Conservation (phyloP, 2,113 vertebrate genomes). For the Sapayoa aenigma region DNA sequence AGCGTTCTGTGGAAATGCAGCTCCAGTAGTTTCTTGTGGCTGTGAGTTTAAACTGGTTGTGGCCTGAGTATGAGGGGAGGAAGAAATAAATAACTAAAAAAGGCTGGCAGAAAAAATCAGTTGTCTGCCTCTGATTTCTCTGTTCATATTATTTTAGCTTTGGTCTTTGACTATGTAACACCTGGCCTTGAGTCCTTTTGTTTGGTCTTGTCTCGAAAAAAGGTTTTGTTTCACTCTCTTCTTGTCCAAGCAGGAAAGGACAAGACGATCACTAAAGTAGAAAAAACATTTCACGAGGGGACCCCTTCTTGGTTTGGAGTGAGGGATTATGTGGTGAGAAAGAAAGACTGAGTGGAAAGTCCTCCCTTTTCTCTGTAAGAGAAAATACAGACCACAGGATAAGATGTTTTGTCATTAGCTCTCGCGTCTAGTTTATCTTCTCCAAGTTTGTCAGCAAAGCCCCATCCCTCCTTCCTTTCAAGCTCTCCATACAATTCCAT, state of each 20-base stretch:
- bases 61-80: background rate
- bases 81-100: background rate
- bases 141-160: background rate
- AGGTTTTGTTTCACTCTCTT: background rate
- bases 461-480: background rate
- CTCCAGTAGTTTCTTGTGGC: background rate
- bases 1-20: background rate
- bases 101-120: background rate
- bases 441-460: background rate
- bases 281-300: background rate
- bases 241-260: background rate
- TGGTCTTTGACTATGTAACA: background rate
- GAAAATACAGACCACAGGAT: background rate
- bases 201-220: background rate
- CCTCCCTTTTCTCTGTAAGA: background rate
- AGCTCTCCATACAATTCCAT: background rate
- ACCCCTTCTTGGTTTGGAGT: background rate
- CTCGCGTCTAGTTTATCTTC: background rate
- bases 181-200: background rate
- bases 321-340: background rate
- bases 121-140: background rate
- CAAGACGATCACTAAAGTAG: background rate
- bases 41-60: background rate
- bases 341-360: background rate
- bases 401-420: background rate